Conservation (phyloP, 2,113 vertebrate genomes). For the Serinus canaria region DNA sequence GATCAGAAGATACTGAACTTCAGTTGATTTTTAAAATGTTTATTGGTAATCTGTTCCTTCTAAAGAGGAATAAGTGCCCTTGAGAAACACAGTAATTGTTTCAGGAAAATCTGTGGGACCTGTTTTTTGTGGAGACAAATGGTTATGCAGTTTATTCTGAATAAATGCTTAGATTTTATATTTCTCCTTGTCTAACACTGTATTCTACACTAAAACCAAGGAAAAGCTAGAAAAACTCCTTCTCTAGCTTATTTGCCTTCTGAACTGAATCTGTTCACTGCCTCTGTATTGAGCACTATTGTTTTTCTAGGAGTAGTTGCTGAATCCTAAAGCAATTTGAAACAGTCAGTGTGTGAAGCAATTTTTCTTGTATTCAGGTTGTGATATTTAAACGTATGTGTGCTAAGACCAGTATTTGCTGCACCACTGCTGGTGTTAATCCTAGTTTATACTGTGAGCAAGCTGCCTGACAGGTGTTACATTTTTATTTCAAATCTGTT, state of each 20-base stretch:
- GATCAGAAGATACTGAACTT: not conserved
- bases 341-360: not conserved
- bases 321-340: not conserved
- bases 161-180: not conserved
- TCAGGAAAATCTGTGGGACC: not conserved
- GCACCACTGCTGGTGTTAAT: slow-evolving; percentile 10
- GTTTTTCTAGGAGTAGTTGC: not conserved
- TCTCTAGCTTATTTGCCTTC: not conserved
- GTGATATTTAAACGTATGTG: not conserved
- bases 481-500: slow-evolving; percentile 24
- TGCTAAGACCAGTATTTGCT: not conserved
- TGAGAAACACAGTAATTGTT: not conserved
- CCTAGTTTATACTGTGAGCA: slow-evolving; percentile 17
- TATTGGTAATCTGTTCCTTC: not conserved
- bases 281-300: not conserved
- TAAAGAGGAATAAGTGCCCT: not conserved
- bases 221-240: not conserved
- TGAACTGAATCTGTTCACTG: not conserved
- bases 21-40: not conserved
- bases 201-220: not conserved
- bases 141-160: not conserved
- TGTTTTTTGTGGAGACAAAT: not conserved
- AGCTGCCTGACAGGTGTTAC: not conserved
- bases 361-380: not conserved
- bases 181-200: not conserved